Evolutionary conservation across 2,797 vertebrate species (phyloP), one percentile per base, ranked within the genome.

Genomic region (Myotis myotis): DNA sequence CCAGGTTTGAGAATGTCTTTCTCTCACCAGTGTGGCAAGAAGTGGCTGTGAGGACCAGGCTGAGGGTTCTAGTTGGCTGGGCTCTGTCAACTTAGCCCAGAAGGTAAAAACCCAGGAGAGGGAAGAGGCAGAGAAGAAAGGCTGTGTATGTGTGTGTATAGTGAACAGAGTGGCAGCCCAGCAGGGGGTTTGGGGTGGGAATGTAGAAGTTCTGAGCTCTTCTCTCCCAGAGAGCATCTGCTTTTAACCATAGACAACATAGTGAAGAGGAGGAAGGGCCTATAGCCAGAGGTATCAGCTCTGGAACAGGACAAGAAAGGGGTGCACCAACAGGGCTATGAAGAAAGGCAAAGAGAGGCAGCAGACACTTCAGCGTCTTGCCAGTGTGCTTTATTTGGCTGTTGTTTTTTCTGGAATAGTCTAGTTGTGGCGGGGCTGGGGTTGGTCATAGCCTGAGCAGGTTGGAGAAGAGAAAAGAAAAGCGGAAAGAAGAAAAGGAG

Each of bases 321-420:
- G 5, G 5, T 17, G 0, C 4, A 47, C 9, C n/a, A 20, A 38
- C 3, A 64, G 22, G 25, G 9, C 16, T 20, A 3, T 6, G 16
- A 83, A 11, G 72, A 74, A 87, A 68, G 51, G 2, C 44, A 70
- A 64, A 89, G 55, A 66, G 55, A 81, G 17, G 53, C 25, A 22
- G 6, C 17, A 57, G 38, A 19, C 11, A 53, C 36, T 55, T 38
- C 22, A 41, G 12, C 0, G 5, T 17, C 38, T 22, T 47, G n/a
- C 36, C 44, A 8, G 20, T 53, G 41, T 47, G 4, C 38, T 51
- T 53, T 68, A 30, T 86, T 38, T 36, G 60, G n/a, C 3, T 30
- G 4, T 16, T 90, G 47, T 30, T 66, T 87, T 64, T 28, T 49
- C 44, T 38, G 55, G 64, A 90, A 72, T 20, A 11, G 8, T 49